Conservation (phyloP, 2,797 vertebrate species). For the Mormyrus proboscirostris region DNA sequence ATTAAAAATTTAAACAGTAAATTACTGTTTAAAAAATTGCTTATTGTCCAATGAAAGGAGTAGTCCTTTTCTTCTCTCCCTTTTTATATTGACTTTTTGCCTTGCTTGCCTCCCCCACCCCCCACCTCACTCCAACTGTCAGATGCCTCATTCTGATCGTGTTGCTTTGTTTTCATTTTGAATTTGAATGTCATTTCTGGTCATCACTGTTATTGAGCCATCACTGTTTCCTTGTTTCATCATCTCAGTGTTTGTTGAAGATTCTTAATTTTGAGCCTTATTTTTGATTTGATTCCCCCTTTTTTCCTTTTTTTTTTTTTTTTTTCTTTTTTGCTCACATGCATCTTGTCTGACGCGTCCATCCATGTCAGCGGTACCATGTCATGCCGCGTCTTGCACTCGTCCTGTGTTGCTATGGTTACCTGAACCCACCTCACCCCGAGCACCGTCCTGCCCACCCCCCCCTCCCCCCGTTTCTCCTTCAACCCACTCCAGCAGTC, state of each 20-base stretch:
- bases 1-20: background rate
- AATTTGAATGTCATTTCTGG: background rate
- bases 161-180: constrained; percentile 40
- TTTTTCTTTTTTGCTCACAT: constrained; percentile 70
- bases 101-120: constrained; percentile 34
- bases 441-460: constrained; percentile 43
- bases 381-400: constrained; percentile 82
- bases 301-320: background rate
- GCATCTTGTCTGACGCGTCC: constrained; percentile 67
- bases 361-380: constrained; percentile 74
- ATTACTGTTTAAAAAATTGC: background rate
- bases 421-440: constrained; percentile 77
- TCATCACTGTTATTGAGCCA: background rate
- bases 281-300: constrained; percentile 41
- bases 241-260: constrained; percentile 31
- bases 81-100: constrained; percentile 43
- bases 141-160: constrained; percentile 59
- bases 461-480: constrained; percentile 70
- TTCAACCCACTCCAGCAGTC: constrained; percentile 94
- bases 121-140: constrained; percentile 45
- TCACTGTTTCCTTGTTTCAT: background rate
- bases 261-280: constrained; percentile 56
- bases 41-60: constrained; percentile 20
- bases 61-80: constrained; percentile 4
- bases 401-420: constrained; percentile 83